Base-by-base conservation (phyloP, 2,113 vertebrate genomes). In the Centrocercus urophasianus region DNA sequence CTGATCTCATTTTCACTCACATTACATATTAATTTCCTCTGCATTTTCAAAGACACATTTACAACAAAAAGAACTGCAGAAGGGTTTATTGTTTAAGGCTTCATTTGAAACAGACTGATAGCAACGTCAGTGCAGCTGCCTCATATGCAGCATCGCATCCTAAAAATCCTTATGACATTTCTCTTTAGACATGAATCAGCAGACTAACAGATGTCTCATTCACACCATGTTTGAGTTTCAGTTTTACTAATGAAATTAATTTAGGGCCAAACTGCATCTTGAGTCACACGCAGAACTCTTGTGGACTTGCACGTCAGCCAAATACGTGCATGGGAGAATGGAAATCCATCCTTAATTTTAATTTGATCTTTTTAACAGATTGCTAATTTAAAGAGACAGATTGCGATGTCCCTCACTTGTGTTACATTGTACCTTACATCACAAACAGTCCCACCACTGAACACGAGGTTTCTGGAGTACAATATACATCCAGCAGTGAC, bases 161-260 rank as follows among this genome's bases (percentile, higher is more conserved):
- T 84, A 90, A 95, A 97, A 95, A 95, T 86, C 93, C 94, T 95
- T 91, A 88, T 90, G 96, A 95, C 94, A 97, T 95, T 95, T 97
- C 92, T 95, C 92, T 90, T 94, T 88, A 95, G 94, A 96, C 83
- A 73, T 92, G 96, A 96, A 93, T 94, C 95, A 95, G 95, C 95
- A 96, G 88, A 94, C 80, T 90, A 97, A 78, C 96, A 96, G 96
- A 96, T 96, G 95, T 96, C 95, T 96, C 95, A 95, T 96, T 97
- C 95, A 97, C 96, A 97, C 92, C 92, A 96, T 94, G 94, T 95
- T 95, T 93, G 95, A 97, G 61, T 95, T 97, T 92, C 90, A 94
- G 90, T 94, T 95, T 82, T 88, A 69, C 93, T 95, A 96, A 95
- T 94, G 93, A 96, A 97, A 97, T 97, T 96, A 95, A 95, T 96